Conservation (phyloP, 1,140 invertebrate species). For the Amphibalanus amphitrite region DNA sequence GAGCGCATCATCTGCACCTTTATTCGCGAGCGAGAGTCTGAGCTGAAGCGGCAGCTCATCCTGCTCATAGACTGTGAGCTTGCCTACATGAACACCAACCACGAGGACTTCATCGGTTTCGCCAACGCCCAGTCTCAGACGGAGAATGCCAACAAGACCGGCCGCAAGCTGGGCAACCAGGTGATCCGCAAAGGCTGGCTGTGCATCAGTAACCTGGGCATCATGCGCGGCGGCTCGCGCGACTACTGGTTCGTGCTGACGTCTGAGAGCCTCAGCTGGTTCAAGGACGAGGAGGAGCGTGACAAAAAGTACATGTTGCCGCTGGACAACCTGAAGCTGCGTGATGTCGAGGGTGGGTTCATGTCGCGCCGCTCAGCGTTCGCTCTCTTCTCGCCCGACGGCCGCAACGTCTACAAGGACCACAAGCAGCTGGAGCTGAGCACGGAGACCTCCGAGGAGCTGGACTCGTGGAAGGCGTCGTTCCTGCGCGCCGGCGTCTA, state of each 20-base stretch:
- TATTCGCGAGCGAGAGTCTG: conserved; percentile 82
- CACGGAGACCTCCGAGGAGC: conserved; percentile 93
- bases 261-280: conserved; percentile 97
- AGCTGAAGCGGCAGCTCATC: conserved; percentile 88
- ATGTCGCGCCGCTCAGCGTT: too few species aligned
- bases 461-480: too few species aligned
- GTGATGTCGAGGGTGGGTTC: conserved; percentile 94
- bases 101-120: conserved; percentile 99
- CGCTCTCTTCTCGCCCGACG: conserved; percentile 95
- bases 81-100: conserved; percentile 99
- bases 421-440: conserved; percentile 94
- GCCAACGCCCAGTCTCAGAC: conserved; percentile 93
- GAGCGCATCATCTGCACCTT: conserved; percentile 91
- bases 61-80: conserved; percentile 91
- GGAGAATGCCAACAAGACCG: conserved; percentile 70
- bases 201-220: conserved; percentile 93
- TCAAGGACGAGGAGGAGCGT: conserved; percentile 66
- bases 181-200: conserved; percentile 98
- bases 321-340: conserved; percentile 58
- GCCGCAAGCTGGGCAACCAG: conserved; percentile 81
- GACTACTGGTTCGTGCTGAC: conserved; percentile 99
- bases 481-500: too few species aligned
- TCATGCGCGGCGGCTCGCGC: conserved; percentile 93
- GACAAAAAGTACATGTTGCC: conserved; percentile 98
- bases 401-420: conserved; percentile 89